Evolutionary conservation across 2,888 invertebrate species (phyloP).

Genomic region (Biston betularia): DNA sequence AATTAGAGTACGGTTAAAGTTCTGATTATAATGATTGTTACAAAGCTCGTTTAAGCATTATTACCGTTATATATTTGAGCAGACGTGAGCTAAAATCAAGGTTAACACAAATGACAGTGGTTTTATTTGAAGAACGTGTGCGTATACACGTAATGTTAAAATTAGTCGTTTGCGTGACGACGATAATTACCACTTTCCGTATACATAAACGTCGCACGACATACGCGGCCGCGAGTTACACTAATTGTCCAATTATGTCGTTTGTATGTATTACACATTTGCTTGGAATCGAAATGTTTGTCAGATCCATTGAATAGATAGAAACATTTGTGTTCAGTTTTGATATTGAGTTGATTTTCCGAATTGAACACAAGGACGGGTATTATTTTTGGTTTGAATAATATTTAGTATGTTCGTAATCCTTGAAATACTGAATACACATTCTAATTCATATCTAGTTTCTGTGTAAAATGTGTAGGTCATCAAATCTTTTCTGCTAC

Average conservation of each 20-base stretch:
- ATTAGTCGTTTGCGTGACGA: slow-evolving; percentile 77
- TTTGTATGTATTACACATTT: slow-evolving; percentile 57
- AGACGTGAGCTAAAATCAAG: slow-evolving; percentile 39
- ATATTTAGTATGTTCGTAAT: not conserved
- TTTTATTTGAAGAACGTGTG: slow-evolving; percentile 53
- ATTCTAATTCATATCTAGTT: no score
- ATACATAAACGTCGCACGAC: slow-evolving; percentile 65
- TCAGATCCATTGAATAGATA: slow-evolving; percentile 47
- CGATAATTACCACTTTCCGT: slow-evolving; percentile 71
- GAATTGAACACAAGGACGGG: not conserved
- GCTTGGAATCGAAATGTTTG: slow-evolving; percentile 54
- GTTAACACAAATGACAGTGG: slow-evolving; percentile 54
- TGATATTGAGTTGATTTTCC: slow-evolving; percentile 20
- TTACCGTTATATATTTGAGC: slow-evolving; percentile 14
- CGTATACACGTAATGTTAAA: slow-evolving; percentile 60
- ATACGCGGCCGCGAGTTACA: slow-evolving; percentile 65
- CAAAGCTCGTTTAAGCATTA: slow-evolving; percentile 17
- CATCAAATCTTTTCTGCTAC: no score
- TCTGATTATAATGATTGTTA: slow-evolving; percentile 20
- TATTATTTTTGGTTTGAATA: no score
- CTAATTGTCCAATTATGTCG: slow-evolving; percentile 74
- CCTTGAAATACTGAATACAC: no score
- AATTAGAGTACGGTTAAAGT: slow-evolving; percentile 14
- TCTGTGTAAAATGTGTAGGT: no score
- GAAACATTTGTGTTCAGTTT: slow-evolving; percentile 29